Base-by-base conservation (phyloP, 2,113 vertebrate species). In the Corvus cornix region DNA sequence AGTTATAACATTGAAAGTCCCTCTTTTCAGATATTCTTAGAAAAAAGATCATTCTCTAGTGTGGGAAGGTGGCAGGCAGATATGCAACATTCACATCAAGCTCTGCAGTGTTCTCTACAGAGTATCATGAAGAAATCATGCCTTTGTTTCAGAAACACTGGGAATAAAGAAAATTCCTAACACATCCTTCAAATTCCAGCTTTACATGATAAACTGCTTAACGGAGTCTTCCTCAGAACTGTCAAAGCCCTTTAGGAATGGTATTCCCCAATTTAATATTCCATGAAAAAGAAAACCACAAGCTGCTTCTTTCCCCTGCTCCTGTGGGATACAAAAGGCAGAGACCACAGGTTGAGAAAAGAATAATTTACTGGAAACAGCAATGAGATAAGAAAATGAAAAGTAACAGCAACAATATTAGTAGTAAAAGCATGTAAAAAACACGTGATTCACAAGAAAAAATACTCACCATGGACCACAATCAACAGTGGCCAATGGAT, bases 331-430 rank as follows among this genome's bases (percentile, higher is more conserved):
- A 51, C 3, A 31, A 68, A 67, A 59, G 14, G 8, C 62, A 68
- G 26, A 35, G 35, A 31, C 5, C 1, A 1, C 4, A 0, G 10
- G 13, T 2, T 76, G 44, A 58, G 35, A 11, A 14, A n/a, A n/a
- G 24, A 66, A 41, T 10, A 41, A 13, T 41, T 67, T 23, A 41
- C 16, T 56, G 13, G 43, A 35, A 85, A 49, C 35, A 58, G 13
- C 10, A n/a, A n/a, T 41, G 43, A 66, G 43, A 49, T 13, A 41
- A 66, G 43, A 58, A 75, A 66, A 64, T 2, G 0, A 39, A 41
- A 58, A 30, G 23, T 41, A 43, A 35, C 24, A 72, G 31, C 56
- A 49, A 35, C 3, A 35, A 30, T 43, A 49, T 35, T 67, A 49
- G 13, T n/a, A 84, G 15, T 23, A 56, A 30, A 75, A 67, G 3